Evolutionary conservation across 2,113 vertebrate genomes (phyloP).

Genomic region (Pelobates fuscus): DNA sequence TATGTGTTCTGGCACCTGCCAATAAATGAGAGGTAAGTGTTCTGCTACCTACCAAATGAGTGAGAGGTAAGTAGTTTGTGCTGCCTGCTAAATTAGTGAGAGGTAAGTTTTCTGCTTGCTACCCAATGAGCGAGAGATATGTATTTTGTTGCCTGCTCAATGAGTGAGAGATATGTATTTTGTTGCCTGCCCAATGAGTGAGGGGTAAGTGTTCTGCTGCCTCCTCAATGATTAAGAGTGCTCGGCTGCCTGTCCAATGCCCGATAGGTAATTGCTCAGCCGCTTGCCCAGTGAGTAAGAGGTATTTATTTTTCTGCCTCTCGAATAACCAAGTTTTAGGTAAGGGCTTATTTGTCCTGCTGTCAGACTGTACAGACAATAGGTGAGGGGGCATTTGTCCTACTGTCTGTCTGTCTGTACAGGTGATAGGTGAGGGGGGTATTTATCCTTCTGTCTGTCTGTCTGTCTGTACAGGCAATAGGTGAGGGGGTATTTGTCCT

Average conservation of each 20-base stretch:
- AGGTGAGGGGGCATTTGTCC: no score
- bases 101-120: not conserved
- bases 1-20: no score
- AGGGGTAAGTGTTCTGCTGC: not conserved
- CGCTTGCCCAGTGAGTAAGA: no score
- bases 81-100: no score
- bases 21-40: not conserved
- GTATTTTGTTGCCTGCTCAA: no score
- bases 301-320: not conserved
- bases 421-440: not conserved
- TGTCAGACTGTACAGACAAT: no score
- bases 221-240: no score
- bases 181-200: not conserved
- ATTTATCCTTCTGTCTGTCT: no score
- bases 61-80: not conserved
- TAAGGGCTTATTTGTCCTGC: no score
- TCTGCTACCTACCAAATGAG: not conserved
- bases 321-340: not conserved
- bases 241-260: no score
- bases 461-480: not conserved
- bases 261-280: no score
- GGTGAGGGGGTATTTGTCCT: no score
- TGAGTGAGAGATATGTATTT: not conserved
- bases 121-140: not conserved
- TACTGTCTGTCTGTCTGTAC: not conserved